Evolutionary conservation across 2,113 vertebrate genomes (phyloP), one percentile per base, ranked within the genome.

Genomic region (Oophaga pumilio): DNA sequence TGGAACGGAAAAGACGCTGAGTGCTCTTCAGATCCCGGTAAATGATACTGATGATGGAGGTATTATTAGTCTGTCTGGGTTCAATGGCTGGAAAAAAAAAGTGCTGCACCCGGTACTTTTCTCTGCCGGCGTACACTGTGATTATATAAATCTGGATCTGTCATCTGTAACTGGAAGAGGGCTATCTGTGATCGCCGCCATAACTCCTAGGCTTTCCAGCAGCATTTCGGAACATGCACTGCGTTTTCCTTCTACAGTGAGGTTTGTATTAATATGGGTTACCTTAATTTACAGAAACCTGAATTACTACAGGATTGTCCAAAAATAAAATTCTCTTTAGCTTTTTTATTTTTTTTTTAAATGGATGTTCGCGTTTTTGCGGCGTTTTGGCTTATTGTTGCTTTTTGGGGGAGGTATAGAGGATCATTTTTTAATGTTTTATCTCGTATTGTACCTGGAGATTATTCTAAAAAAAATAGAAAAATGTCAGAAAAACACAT

Each of bases 11-110:
- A 43, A 43, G 9, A 0, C 15, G 69, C 15, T 18, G 9, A 71
- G 68, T 71, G 68, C 17, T 2, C 26, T 71, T 9, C 76, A 9
- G 13, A 1, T 57, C n/a, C 76, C 2, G 6, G 79, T 24, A 62
- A 68, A 49, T 62, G 60, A 82, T 49, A 66, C 62, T 82, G 80
- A 82, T 62, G 33, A 66, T 43, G 13, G 43, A 22, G 33, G 60
- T 82, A n/a, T 82, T 82, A 68, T 82, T 82, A 66, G 28, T 68
- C 59, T 66, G 33, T 81, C 79, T 66, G 43, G 33, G 80, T 66
- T 82, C 60, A 82, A 20, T 50, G 60, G 62, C 18, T 24, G 60
- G 80, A 52, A 50, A 43, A 43, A 43, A 33, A 50, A 68, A 56
- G 24, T 59, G 60, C 43, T 50, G 20, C 57, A 68, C 60, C 49